Evolutionary conservation across 2,888 invertebrate genomes (phyloP).

Genomic region (Zonitis immaculata): DNA sequence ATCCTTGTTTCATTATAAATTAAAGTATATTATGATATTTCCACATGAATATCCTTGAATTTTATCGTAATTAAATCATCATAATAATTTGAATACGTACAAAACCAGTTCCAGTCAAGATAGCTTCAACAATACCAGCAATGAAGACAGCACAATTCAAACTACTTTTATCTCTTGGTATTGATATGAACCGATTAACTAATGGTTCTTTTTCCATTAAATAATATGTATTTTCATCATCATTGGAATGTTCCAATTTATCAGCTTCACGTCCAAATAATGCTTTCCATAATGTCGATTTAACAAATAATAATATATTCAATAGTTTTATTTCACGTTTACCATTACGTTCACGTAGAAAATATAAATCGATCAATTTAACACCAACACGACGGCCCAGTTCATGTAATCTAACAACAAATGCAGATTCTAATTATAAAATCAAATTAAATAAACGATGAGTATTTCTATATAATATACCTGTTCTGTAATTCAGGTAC

Average conservation of each 20-base stretch:
- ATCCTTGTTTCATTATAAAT: too few relatives aligned
- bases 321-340: slow-evolving; percentile 93
- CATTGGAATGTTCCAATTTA: slow-evolving; percentile 96
- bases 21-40: too few relatives aligned
- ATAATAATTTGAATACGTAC: too few relatives aligned
- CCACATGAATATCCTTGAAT: too few relatives aligned
- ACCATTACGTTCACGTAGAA: slow-evolving; percentile 87
- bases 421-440: too few relatives aligned
- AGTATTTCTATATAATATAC: slow-evolving; percentile 56
- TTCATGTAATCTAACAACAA: slow-evolving; percentile 71
- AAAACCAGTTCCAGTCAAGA: slow-evolving; percentile 91
- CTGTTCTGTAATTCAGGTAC: slow-evolving; percentile 92
- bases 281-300: slow-evolving; percentile 96
- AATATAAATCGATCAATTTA: slow-evolving; percentile 88
- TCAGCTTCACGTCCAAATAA: slow-evolving; percentile 98
- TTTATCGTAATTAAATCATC: too few relatives aligned
- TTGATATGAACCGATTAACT: slow-evolving; percentile 93
- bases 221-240: slow-evolving; percentile 96
- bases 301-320: slow-evolving; percentile 92
- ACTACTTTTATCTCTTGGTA: slow-evolving; percentile 96
- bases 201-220: slow-evolving; percentile 97
- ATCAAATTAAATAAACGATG: too few relatives aligned
- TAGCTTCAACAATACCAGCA: slow-evolving; percentile 96
- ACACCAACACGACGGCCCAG: slow-evolving; percentile 94
- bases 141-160: slow-evolving; percentile 98